A percentile compares a stretch with the other conserved stretches of the same genome.
Conservation (phyloP, 37 sponge, comb jelly and placozoan genomes). For the Haliclona indistincta region DNA sequence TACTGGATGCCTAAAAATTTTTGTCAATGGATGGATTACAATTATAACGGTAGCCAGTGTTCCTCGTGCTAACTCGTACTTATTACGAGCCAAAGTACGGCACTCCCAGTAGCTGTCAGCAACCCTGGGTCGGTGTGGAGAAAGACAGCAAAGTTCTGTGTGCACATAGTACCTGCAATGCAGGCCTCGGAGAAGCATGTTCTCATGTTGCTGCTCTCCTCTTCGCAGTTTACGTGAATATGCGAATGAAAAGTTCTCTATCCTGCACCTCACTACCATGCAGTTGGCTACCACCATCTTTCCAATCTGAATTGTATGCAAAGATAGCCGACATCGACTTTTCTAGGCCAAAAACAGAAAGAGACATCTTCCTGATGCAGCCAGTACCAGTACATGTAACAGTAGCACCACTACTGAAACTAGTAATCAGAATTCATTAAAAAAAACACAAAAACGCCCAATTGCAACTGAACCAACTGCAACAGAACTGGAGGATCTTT, state of each 20-base stretch:
- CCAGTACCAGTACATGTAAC: too few relatives aligned
- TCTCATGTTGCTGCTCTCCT: conserved; percentile 65
- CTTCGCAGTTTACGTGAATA: conserved; percentile 34
- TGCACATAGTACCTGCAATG: conserved; percentile 61
- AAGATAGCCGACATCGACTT: conserved; percentile 51
- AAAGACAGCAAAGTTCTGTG: conserved; percentile 31
- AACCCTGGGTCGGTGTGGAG: conserved; percentile 46
- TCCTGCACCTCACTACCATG: conserved; percentile 52
- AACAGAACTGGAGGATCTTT: conserved; percentile 25
- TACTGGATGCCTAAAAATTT: conserved; percentile 53
- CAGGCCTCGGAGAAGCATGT: conserved; percentile 65
- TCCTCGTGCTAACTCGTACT: not conserved
- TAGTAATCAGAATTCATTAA: not conserved
- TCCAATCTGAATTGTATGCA: conserved; percentile 35
- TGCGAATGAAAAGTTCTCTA: not conserved
- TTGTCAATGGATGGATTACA: conserved; percentile 25
- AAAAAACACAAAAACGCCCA: conserved; percentile 4
- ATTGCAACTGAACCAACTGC: conserved; percentile 9
- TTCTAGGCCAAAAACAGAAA: conserved; percentile 20
- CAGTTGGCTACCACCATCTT: conserved; percentile 46
- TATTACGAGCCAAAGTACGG: conserved; percentile 11
- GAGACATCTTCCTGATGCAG: too few relatives aligned
- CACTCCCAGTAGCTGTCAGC: conserved; percentile 42
- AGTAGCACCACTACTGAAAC: not conserved
- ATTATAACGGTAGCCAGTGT: not conserved